These are phyloP conservation scores for Branchellion lobata DNA, from an alignment of 2,888 invertebrate species.

Conservation along the genomic window DNA sequence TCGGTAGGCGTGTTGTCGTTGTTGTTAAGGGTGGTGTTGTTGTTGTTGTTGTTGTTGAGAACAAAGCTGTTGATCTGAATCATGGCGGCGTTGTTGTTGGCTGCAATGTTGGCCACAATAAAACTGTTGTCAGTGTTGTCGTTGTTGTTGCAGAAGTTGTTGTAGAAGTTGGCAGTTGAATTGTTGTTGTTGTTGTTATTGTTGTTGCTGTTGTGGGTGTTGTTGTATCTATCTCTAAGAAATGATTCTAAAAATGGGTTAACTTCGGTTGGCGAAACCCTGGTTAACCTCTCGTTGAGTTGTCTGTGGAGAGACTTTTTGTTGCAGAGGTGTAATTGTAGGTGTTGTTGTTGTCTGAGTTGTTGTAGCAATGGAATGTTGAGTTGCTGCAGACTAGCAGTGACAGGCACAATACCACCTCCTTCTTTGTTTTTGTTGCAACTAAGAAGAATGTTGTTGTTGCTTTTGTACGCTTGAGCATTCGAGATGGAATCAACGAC, in stretches of 20 bases:
- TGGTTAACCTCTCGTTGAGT: conserved; percentile 40
- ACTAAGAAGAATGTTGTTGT: no score
- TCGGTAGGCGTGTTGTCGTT: background rate
- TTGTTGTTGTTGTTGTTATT: background rate
- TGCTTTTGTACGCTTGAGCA: no score
- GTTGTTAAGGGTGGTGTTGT: background rate
- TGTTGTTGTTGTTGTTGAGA: background rate
- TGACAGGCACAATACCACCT: background rate
- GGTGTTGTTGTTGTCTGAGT: conserved; percentile 6
- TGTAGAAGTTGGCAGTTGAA: no score
- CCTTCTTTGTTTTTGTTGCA: background rate
- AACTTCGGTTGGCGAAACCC: conserved; percentile 44
- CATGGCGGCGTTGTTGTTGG: background rate
- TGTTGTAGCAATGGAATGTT: conserved; percentile 18
- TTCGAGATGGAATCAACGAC: no score
- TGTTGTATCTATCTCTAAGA: conserved; percentile 26
- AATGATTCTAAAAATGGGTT: conserved; percentile 41
- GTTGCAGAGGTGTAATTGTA: conserved; percentile 6
- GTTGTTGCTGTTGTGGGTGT: background rate
- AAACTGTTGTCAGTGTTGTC: background rate
- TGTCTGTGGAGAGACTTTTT: conserved; percentile 19
- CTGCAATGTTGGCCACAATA: background rate
- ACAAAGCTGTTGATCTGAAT: conserved; percentile 3
- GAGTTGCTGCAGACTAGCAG: background rate
- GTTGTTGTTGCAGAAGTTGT: background rate